A percentile compares a stretch with the other conserved stretches of the same genome.
Conservation (phyloP, 2,888 invertebrate species). For the Omphaloscelis lunosa region DNA sequence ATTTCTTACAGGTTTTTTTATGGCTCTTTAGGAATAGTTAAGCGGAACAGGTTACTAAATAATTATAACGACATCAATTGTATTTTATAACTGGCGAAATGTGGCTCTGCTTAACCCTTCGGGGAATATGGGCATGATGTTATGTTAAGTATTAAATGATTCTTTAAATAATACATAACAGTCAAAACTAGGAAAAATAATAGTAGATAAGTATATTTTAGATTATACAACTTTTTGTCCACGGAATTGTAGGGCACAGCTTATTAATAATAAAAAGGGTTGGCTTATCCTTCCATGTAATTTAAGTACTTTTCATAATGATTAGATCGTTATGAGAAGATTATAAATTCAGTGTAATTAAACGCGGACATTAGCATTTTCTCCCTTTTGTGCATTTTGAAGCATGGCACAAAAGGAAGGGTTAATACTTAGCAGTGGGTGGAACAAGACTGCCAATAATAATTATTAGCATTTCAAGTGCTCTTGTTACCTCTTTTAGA, state of each 20-base stretch:
- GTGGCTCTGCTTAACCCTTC: too few species aligned
- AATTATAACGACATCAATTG: too few species aligned
- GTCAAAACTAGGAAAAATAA: neutral
- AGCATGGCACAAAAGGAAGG: too few species aligned
- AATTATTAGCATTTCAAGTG: slow-evolving; percentile 35
- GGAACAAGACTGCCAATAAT: too few species aligned
- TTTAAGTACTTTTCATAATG: slow-evolving; percentile 37
- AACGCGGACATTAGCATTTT: slow-evolving; percentile 41
- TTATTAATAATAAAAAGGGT: slow-evolving; percentile 10
- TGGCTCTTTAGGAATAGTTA: too few species aligned
- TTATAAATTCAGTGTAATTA: slow-evolving; percentile 55
- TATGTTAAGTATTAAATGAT: neutral
- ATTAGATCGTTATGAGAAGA: slow-evolving; percentile 35
- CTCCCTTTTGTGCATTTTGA: too few species aligned
- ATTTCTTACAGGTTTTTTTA: too few species aligned
- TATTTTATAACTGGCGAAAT: too few species aligned
- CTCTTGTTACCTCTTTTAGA: slow-evolving; percentile 23
- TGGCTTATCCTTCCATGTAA: slow-evolving; percentile 14
- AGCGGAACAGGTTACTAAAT: too few species aligned
- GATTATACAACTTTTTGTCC: neutral
- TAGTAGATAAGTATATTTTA: neutral
- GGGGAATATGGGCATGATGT: too few species aligned
- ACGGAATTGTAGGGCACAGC: neutral
- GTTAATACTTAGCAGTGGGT: too few species aligned
- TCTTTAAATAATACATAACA: neutral